phyloP scores from a whole-genome alignment of 1,140 invertebrate species.

The Scaptomyza hsui region DNA sequence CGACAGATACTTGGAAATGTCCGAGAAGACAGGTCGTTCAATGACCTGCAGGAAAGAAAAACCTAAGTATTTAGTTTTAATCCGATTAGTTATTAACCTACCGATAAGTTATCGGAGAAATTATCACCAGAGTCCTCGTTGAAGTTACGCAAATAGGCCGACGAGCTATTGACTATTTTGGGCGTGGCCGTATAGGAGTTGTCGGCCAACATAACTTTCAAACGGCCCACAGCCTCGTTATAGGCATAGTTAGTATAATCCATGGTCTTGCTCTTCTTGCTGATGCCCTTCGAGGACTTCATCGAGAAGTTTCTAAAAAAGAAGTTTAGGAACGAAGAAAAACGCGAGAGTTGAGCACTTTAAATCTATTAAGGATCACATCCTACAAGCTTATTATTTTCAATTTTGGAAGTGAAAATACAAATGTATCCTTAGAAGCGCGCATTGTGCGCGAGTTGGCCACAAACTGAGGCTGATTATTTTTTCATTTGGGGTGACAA shows the following conservation, averaged over 20 bases:
- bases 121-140: conserved; percentile 86
- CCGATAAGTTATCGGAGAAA: conserved; percentile 84
- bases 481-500: conserved; percentile 55
- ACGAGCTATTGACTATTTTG: conserved; percentile 55
- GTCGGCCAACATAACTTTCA: conserved; percentile 90
- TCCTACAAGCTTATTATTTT: conserved; percentile 26
- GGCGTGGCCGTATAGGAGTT: conserved; percentile 87
- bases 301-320: conserved; percentile 76
- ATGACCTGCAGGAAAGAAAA: conserved; percentile 53
- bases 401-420: not conserved
- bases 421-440: conserved; percentile 12
- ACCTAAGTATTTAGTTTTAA: not conserved
- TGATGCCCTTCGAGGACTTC: conserved; percentile 76
- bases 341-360: conserved; percentile 17
- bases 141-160: conserved; percentile 78
- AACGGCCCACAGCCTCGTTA: conserved; percentile 90
- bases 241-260: conserved; percentile 93
- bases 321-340: not conserved
- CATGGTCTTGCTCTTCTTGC: conserved; percentile 86
- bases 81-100: conserved; percentile 10
- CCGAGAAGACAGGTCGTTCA: conserved; percentile 79
- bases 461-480: conserved; percentile 50
- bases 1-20: conserved; percentile 83
- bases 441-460: conserved; percentile 30
- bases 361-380: conserved; percentile 49